These are phyloP conservation scores for Pristionchus japonicus DNA, from an alignment of 2,888 invertebrate species.

Conservation along the genomic window DNA sequence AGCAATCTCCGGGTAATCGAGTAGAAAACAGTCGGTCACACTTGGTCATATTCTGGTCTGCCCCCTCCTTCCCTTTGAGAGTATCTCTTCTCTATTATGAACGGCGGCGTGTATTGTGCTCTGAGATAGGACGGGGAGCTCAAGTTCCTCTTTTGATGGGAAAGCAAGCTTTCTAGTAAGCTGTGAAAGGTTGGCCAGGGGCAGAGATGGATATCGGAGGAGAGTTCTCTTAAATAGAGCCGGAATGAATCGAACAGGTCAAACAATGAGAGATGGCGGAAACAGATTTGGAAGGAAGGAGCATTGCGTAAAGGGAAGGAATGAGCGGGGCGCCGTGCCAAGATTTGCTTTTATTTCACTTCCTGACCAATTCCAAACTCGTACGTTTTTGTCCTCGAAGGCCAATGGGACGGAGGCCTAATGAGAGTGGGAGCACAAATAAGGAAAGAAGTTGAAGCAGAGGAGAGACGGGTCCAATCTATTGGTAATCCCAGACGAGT, in stretches of 20 bases:
- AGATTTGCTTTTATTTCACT: background rate
- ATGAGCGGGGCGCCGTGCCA: background rate
- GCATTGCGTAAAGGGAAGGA: background rate
- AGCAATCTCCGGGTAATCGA: background rate
- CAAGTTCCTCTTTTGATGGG: conserved; percentile 21
- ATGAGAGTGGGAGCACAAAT: background rate
- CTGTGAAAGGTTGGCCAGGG: background rate
- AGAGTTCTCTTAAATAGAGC: background rate
- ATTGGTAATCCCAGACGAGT: background rate
- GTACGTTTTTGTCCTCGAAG: background rate
- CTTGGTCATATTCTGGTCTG: conserved; percentile 14
- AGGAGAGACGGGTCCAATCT: background rate
- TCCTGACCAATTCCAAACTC: conserved; percentile 1
- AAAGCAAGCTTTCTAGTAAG: background rate
- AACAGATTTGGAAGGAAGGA: background rate
- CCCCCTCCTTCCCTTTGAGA: background rate
- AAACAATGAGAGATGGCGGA: conserved; percentile 15
- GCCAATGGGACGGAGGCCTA: background rate
- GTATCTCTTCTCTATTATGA: background rate
- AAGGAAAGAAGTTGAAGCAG: background rate
- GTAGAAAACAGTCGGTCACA: conserved; percentile 18
- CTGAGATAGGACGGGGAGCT: background rate
- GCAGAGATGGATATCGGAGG: background rate
- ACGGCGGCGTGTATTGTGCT: conserved; percentile 9
- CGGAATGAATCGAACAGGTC: conserved; percentile 5